Evolutionary conservation across 2,797 vertebrate species (phyloP).

Genomic region (Danio tinwini): DNA sequence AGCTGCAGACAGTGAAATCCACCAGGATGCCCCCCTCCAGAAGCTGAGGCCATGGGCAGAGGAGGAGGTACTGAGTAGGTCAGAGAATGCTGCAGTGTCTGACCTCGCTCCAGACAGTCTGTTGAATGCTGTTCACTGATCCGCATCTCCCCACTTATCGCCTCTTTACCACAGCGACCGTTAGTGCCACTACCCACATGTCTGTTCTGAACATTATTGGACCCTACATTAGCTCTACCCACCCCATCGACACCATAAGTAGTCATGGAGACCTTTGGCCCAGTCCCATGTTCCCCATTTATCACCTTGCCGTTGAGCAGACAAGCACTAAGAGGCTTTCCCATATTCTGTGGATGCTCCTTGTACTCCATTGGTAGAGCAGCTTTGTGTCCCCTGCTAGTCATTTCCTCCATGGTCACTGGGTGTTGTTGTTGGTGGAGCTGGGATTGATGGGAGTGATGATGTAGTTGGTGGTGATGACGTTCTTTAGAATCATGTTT

Average conservation of each 20-base stretch:
- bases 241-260: conserved; percentile 82
- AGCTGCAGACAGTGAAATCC: conserved; percentile 94
- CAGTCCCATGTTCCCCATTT: conserved; percentile 80
- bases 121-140: conserved; percentile 86
- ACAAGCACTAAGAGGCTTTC: conserved; percentile 89
- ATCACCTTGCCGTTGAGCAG: conserved; percentile 90
- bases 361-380: conserved; percentile 86
- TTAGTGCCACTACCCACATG: conserved; percentile 71
- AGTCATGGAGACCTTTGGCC: conserved; percentile 79
- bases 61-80: conserved; percentile 87
- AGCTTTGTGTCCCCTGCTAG: conserved; percentile 84
- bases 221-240: conserved; percentile 67
- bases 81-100: conserved; percentile 88
- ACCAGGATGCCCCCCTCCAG: conserved; percentile 81
- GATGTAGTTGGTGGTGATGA: conserved; percentile 68
- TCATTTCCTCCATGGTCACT: conserved; percentile 78
- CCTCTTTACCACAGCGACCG: conserved; percentile 88
- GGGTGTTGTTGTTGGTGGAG: conserved; percentile 74
- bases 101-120: conserved; percentile 90
- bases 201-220: conserved; percentile 69
- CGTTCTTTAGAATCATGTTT: conserved; percentile 86
- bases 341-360: conserved; percentile 79
- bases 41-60: conserved; percentile 80
- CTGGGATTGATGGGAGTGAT: conserved; percentile 75
- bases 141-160: conserved; percentile 80